These are phyloP conservation scores for Danio tinwini DNA, from an alignment of 2,797 vertebrate species.

Conservation along the genomic window DNA sequence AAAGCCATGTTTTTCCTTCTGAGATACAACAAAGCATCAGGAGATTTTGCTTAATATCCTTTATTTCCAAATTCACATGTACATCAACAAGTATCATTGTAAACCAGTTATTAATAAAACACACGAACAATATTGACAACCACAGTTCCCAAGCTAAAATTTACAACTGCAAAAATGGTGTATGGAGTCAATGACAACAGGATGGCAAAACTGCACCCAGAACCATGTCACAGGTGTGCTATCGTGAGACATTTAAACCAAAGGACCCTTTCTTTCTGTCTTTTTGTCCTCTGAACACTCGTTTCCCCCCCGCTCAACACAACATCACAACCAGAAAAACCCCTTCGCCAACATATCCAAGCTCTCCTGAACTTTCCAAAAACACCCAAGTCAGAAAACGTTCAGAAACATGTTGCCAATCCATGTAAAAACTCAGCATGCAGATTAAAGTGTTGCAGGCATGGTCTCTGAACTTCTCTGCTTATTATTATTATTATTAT, in stretches of 20 bases:
- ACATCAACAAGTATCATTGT: constrained; percentile 92
- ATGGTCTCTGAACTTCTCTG: constrained; percentile 56
- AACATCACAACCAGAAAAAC: constrained; percentile 8
- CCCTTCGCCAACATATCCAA: constrained; percentile 11
- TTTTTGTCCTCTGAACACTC: constrained; percentile 9
- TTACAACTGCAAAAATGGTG: constrained; percentile 80
- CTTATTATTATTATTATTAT: constrained; percentile 21
- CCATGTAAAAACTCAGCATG: constrained; percentile 69
- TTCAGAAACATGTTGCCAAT: constrained; percentile 57
- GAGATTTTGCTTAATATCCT: constrained; percentile 78
- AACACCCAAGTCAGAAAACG: constrained; percentile 48
- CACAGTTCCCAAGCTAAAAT: constrained; percentile 93
- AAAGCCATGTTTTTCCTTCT: no score
- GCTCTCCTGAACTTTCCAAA: constrained; percentile 14
- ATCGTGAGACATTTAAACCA: constrained; percentile 42
- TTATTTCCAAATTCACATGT: constrained; percentile 99
- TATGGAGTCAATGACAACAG: constrained; percentile 72
- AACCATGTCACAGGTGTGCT: constrained; percentile 39
- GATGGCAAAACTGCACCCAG: constrained; percentile 69
- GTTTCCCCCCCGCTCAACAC: constrained; percentile 9
- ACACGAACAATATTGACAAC: constrained; percentile 90
- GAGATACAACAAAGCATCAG: no score
- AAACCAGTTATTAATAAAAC: constrained; percentile 95
- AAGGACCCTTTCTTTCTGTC: constrained; percentile 26
- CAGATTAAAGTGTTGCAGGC: constrained; percentile 67